These are phyloP conservation scores for Eulithis testata DNA, from an alignment of 2,888 invertebrate species.

Conservation along the genomic window DNA sequence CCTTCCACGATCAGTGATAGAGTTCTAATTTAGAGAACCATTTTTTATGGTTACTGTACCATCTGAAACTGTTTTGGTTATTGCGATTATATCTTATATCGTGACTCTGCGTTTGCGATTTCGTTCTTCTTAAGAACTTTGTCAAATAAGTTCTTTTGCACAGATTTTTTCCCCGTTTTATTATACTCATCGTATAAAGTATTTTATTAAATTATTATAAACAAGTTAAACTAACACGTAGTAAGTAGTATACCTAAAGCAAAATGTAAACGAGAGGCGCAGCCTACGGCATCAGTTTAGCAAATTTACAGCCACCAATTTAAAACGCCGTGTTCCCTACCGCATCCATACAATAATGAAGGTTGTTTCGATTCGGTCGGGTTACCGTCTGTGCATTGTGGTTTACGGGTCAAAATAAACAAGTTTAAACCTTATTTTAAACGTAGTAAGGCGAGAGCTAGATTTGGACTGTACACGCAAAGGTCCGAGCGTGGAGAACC, in stretches of 20 bases:
- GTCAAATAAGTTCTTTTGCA: too few species aligned
- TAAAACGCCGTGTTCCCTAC: slow-evolving; percentile 43
- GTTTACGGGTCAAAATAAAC: slow-evolving; percentile 30
- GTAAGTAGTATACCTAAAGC: slow-evolving; percentile 28
- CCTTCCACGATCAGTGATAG: slow-evolving; percentile 34
- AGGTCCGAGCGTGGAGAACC: slow-evolving; percentile 51
- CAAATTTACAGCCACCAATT: slow-evolving; percentile 51
- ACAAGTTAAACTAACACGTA: slow-evolving; percentile 32
- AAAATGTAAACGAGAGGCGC: slow-evolving; percentile 37
- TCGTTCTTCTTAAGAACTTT: too few species aligned
- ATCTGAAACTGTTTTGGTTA: slow-evolving; percentile 47
- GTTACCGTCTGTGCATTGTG: slow-evolving; percentile 44
- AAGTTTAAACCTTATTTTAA: slow-evolving; percentile 30
- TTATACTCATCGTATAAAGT: neutral
- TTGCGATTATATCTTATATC: neutral
- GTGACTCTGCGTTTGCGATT: neutral
- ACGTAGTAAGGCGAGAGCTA: slow-evolving; percentile 16
- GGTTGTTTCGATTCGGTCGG: slow-evolving; percentile 49
- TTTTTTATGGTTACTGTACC: slow-evolving; percentile 32
- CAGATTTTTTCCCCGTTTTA: neutral
- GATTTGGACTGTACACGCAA: slow-evolving; percentile 25
- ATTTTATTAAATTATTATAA: slow-evolving; percentile 10
- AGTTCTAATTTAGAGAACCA: slow-evolving; percentile 26
- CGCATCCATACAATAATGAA: slow-evolving; percentile 33
- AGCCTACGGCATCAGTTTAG: slow-evolving; percentile 51